Evolutionary conservation across 2,113 vertebrate genomes (phyloP), one percentile per base, ranked within the genome.

Genomic region (Nesospiza acunhae): DNA sequence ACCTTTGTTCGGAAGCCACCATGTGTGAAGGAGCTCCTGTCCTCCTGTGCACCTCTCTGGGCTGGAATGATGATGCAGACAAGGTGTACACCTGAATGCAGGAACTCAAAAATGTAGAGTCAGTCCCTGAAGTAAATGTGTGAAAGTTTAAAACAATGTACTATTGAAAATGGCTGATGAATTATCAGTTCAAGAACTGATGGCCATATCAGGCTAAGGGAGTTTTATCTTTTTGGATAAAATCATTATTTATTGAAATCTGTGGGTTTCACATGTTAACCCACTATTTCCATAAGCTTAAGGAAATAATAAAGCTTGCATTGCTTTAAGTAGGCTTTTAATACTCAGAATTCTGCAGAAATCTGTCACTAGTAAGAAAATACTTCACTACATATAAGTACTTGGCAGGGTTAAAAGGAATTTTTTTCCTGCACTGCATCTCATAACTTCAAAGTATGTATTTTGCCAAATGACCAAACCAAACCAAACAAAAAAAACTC

Each of bases 161-260:
- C 7, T 5, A 8, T 10, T 59, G 27, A 35, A 77, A 80, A 80
- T 17, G 1, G 0, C 7, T 53, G 13, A 37, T 20, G 1, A 2
- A 9, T 23, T n/a, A 21, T 17, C 3, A 30, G 8, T 42, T 73
- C 20, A 46, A 30, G 9, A 44, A 28, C 26, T 2, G 14, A 39
- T 24, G 2, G 8, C 33, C 22, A 7, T 41, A 44, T 13, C 15
- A 28, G 19, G 7, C 58, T 44, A 15, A 15, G n/a, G 13, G 8
- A 4, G 4, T 46, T 84, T 63, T 74, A n/a, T 9, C 11, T 35
- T 35, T 66, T 35, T 26, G 28, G 15, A 49, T 23, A 27, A 66
- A 62, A 56, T 33, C 1, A 1, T 31, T 70, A 16, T 35, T 46
- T 50, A 2, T n/a, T 9, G 13, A 42, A 10, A 33, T 35, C 13